These are phyloP conservation scores for Pangasianodon hypophthalmus DNA, from an alignment of 2,113 vertebrate species.

Conservation along the genomic window DNA sequence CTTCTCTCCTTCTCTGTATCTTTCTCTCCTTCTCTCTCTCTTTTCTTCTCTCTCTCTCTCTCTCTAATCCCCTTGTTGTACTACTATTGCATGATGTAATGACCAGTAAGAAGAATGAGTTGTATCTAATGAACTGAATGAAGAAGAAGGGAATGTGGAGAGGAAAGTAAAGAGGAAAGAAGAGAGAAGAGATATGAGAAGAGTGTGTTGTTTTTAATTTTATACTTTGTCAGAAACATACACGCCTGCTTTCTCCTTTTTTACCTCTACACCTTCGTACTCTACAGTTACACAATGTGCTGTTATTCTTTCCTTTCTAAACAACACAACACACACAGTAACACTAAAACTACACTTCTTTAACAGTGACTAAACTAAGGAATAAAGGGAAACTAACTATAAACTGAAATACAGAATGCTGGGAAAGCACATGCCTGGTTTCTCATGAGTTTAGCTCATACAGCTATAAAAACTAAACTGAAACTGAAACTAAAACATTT, in stretches of 20 bases:
- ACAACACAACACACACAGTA: neutral
- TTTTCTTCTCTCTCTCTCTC: neutral
- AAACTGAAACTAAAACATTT: neutral
- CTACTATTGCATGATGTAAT: neutral
- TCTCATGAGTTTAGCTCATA: too few species aligned
- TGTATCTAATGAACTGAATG: neutral
- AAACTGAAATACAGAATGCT: neutral
- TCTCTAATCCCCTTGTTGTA: constrained; percentile 50
- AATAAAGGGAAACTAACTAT: neutral
- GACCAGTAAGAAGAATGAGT: neutral
- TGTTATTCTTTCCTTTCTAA: neutral
- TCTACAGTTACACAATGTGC: too few species aligned
- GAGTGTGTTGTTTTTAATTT: neutral
- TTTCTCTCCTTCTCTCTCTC: neutral
- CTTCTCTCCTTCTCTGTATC: too few species aligned
- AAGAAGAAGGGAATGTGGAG: neutral
- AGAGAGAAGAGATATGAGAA: neutral
- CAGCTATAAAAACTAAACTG: neutral
- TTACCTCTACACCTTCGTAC: too few species aligned
- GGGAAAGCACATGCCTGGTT: neutral
- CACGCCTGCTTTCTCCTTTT: too few species aligned
- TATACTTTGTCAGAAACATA: too few species aligned
- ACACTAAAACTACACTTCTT: neutral
- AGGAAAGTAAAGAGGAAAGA: neutral
- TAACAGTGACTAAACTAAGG: neutral